These are phyloP conservation scores for Chymomyza caudatula DNA, from an alignment of 2,888 invertebrate genomes.

Conservation along the genomic window DNA sequence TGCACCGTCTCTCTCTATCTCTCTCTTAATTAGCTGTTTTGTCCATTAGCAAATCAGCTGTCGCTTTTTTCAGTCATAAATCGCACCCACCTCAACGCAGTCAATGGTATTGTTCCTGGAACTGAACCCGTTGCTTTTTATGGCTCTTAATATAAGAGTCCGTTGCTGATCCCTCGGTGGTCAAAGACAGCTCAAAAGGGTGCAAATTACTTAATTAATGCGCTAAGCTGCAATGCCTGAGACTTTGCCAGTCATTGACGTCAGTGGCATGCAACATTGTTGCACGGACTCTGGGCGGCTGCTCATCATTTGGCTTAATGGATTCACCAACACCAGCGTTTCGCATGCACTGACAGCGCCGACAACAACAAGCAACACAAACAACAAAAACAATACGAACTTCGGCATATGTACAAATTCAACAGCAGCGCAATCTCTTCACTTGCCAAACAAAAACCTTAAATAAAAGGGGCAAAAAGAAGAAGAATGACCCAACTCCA, in stretches of 20 bases:
- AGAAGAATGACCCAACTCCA: slow-evolving; percentile 7
- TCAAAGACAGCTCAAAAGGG: slow-evolving; percentile 55
- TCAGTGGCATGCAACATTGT: slow-evolving; percentile 44
- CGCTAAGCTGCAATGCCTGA: slow-evolving; percentile 17
- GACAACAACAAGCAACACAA: slow-evolving; percentile 18
- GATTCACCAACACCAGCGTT: slow-evolving; percentile 38
- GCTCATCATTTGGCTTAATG: slow-evolving; percentile 62
- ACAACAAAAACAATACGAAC: not conserved
- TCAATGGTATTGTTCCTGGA: slow-evolving; percentile 62
- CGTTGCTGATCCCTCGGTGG: slow-evolving; percentile 41
- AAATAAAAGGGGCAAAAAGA: not conserved
- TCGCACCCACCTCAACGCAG: slow-evolving; percentile 52
- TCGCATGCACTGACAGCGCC: not conserved
- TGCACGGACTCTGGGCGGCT: slow-evolving; percentile 44
- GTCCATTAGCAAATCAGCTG: not conserved
- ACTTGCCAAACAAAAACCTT: slow-evolving; percentile 23
- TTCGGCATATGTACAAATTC: not conserved
- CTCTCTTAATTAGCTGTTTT: not conserved
- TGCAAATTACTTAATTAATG: slow-evolving; percentile 70
- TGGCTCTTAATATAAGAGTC: not conserved
- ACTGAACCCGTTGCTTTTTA: slow-evolving; percentile 5
- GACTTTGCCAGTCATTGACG: not conserved
- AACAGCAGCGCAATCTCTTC: not conserved
- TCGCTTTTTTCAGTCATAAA: slow-evolving; percentile 49
- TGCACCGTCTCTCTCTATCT: not conserved